These are phyloP conservation scores for Phyllostomus hastatus DNA, from an alignment of 2,113 vertebrate species.

Conservation along the genomic window DNA sequence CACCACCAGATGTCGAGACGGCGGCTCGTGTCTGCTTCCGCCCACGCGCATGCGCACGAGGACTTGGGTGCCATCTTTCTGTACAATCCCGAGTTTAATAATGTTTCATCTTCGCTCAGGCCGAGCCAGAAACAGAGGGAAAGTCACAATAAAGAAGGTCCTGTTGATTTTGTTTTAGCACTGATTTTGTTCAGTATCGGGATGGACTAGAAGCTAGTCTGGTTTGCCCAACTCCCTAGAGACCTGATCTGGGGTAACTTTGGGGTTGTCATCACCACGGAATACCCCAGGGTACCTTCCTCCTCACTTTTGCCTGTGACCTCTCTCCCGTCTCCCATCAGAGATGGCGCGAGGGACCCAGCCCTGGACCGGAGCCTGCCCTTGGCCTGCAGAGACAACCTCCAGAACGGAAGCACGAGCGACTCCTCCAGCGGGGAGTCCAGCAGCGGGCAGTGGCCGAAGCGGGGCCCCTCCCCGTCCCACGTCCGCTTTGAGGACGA, in stretches of 20 bases:
- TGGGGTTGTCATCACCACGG: background rate
- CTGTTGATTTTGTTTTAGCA: background rate
- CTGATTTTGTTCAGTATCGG: background rate
- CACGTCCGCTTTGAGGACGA: conserved; percentile 94
- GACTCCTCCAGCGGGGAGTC: conserved; percentile 84
- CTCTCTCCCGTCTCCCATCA: conserved; percentile 13
- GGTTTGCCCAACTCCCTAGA: background rate
- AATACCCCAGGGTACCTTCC: background rate
- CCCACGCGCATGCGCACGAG: background rate
- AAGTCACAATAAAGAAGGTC: background rate
- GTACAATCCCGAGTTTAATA: background rate
- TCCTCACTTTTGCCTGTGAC: background rate
- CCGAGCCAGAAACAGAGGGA: background rate
- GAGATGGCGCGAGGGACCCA: conserved; percentile 60
- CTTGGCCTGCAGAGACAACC: conserved; percentile 55
- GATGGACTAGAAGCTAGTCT: background rate
- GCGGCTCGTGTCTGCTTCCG: background rate
- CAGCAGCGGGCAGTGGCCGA: conserved; percentile 65
- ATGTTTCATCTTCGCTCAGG: background rate
- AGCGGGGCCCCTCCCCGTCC: conserved; percentile 77
- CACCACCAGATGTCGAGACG: background rate
- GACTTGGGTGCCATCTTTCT: background rate
- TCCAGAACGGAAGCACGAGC: conserved; percentile 78
- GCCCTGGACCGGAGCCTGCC: background rate
- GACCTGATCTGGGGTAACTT: background rate